These are phyloP conservation scores for Diuraphis noxia DNA, from an alignment of 1,140 invertebrate species.

Conservation along the genomic window DNA sequence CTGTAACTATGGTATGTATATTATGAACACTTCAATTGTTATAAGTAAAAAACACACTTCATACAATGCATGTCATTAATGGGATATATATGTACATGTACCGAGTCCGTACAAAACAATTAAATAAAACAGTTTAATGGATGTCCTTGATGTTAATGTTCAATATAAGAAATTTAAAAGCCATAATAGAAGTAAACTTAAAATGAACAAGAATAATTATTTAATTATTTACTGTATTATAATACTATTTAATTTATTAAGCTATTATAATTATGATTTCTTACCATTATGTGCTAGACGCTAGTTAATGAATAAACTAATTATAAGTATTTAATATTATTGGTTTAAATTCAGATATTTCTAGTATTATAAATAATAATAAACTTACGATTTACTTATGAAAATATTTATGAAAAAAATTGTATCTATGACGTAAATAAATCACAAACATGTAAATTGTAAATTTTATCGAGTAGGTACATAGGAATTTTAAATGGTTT, in stretches of 20 bases:
- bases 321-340: neutral
- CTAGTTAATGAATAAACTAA: neutral
- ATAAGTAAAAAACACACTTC: neutral
- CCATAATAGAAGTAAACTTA: neutral
- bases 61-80: slow-evolving; percentile 13
- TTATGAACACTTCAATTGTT: neutral
- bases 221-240: neutral
- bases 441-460: neutral
- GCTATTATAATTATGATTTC: neutral
- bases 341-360: neutral
- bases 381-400: neutral
- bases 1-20: neutral
- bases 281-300: neutral
- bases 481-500: neutral
- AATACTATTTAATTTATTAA: neutral
- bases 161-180: neutral
- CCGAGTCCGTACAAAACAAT: slow-evolving; percentile 1
- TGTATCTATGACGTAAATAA: neutral
- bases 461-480: neutral
- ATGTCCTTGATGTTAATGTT: slow-evolving; percentile 14
- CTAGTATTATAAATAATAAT: neutral
- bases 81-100: neutral
- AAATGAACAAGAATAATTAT: neutral
- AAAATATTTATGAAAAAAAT: neutral
- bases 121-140: neutral